A percentile compares a stretch with the other conserved stretches of the same genome.
Conservation (phyloP, 2,797 vertebrate species). For the Sus cebifrons region DNA sequence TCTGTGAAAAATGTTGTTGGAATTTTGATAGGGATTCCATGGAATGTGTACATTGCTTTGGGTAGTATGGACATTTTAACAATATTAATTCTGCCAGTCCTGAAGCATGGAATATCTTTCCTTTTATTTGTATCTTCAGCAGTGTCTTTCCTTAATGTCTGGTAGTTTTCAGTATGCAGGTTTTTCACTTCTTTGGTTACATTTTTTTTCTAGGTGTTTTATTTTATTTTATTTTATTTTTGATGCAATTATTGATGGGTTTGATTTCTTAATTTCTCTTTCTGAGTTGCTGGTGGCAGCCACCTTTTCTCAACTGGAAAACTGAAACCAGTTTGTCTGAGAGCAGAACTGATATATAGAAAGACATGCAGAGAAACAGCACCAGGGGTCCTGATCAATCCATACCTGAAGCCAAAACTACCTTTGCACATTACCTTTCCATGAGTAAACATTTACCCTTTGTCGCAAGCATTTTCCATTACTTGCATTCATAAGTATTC, state of each 20-base stretch:
- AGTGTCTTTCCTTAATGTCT: neutral
- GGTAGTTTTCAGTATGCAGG: neutral
- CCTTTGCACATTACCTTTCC: neutral
- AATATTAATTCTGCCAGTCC: neutral
- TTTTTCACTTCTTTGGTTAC: neutral
- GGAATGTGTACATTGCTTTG: neutral
- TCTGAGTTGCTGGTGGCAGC: neutral
- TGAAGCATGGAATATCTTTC: neutral
- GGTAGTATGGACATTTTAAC: neutral
- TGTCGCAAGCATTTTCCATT: neutral
- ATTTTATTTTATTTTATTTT: neutral
- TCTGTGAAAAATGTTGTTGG: neutral
- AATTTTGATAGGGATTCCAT: neutral
- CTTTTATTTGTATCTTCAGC: neutral
- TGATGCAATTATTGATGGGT: neutral
- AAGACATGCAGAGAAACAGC: neutral
- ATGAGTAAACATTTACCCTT: neutral
- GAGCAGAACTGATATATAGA: neutral
- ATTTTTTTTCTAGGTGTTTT: neutral
- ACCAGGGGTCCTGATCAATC: neutral
- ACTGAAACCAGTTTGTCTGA: neutral
- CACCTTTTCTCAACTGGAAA: neutral
- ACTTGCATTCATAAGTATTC: neutral
- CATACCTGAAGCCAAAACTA: neutral
- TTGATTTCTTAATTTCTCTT: neutral